Evolutionary conservation across 37 sponge, comb jelly and placozoan genomes (phyloP).

Genomic region (Diacarnus erythraeanus): DNA sequence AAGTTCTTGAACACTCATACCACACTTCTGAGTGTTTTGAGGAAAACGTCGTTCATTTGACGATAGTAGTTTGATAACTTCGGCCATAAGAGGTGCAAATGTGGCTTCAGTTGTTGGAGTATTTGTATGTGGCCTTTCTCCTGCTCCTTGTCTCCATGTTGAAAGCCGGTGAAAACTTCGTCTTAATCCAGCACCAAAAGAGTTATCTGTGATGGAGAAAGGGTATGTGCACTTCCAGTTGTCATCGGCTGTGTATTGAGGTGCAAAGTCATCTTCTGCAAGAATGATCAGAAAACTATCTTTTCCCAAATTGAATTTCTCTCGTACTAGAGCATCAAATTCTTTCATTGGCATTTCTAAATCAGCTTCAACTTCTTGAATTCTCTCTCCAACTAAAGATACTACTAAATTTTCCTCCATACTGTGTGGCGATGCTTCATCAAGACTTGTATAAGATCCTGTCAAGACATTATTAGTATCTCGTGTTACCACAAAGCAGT

Average conservation of each 20-base stretch:
- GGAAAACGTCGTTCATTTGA: slow-evolving; percentile 40
- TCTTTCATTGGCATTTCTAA: slow-evolving; percentile 42
- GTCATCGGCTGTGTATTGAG: slow-evolving; percentile 36
- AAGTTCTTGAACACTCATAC: slow-evolving; percentile 21
- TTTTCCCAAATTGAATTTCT: slow-evolving; percentile 4
- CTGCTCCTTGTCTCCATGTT: not conserved
- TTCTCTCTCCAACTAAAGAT: slow-evolving; percentile 40
- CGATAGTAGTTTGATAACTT: slow-evolving; percentile 36
- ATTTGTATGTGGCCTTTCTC: not conserved
- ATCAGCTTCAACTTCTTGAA: slow-evolving; percentile 19
- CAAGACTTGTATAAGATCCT: slow-evolving; percentile 15
- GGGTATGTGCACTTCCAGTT: slow-evolving; percentile 57
- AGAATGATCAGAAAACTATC: slow-evolving; percentile 52
- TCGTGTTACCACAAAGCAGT: slow-evolving; percentile 35
- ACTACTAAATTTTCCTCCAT: slow-evolving; percentile 7
- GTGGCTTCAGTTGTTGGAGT: not conserved
- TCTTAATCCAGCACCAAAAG: slow-evolving; percentile 26
- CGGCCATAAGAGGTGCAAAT: slow-evolving; percentile 1
- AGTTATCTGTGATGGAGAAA: slow-evolving; percentile 20
- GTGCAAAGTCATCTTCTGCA: slow-evolving; percentile 41
- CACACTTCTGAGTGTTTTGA: slow-evolving; percentile 6
- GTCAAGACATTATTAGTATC: not conserved
- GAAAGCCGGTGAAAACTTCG: slow-evolving; percentile 32
- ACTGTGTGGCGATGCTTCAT: slow-evolving; percentile 3
- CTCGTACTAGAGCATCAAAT: slow-evolving; percentile 29